Evolutionary conservation across 53 echinoderm and acorn worm genomes (phyloP).

Genomic region (Hippasteria phrygiana): DNA sequence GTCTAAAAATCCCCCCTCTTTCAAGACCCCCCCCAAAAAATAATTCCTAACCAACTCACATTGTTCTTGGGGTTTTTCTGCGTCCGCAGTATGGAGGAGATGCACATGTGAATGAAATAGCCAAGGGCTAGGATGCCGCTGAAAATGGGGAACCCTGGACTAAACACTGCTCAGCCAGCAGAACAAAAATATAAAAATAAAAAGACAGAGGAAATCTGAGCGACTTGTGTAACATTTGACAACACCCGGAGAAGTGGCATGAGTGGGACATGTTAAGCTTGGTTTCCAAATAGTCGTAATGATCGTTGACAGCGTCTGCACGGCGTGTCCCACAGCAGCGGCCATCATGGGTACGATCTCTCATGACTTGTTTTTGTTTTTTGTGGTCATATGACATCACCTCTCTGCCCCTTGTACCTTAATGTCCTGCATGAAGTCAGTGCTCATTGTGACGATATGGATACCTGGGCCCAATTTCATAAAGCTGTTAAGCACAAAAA

Average conservation of each 20-base stretch:
- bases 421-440: too few species aligned
- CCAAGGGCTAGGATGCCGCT: constrained; percentile 92
- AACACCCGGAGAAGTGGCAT: background rate
- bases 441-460: too few species aligned
- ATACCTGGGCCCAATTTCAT: too few species aligned
- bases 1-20: background rate
- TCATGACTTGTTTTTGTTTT: too few species aligned
- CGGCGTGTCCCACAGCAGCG: too few species aligned
- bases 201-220: background rate
- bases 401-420: too few species aligned
- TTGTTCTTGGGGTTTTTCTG: constrained; percentile 93
- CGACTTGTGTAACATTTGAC: background rate
- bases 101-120: constrained; percentile 98
- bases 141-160: constrained; percentile 79
- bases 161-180: constrained; percentile 65
- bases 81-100: constrained; percentile 93
- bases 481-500: too few species aligned
- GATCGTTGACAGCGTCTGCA: too few species aligned
- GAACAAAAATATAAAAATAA: background rate
- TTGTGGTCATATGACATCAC: too few species aligned
- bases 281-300: too few species aligned
- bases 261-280: background rate
- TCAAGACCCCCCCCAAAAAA: too few species aligned
- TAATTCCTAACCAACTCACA: constrained; percentile 76
- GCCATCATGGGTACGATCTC: too few species aligned